Conservation (phyloP, 2,797 vertebrate genomes). For the Phataginus tricuspis region DNA sequence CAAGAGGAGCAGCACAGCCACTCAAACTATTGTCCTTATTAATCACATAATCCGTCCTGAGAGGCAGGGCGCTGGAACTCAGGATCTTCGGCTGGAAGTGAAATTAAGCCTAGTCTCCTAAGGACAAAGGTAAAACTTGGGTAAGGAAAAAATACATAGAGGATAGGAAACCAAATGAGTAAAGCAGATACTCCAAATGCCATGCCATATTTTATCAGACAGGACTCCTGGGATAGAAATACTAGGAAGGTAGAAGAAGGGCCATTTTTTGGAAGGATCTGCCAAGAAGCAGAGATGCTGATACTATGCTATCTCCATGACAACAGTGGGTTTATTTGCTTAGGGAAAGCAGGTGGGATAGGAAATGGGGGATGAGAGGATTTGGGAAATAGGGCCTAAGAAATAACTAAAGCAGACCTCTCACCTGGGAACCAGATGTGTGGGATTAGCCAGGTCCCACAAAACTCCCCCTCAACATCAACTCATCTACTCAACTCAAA, state of each 20-base stretch:
- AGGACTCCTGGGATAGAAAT: neutral
- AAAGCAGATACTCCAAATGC: neutral
- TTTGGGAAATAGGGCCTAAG: slow-evolving; percentile 51
- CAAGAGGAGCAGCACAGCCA: neutral
- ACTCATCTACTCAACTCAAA: neutral
- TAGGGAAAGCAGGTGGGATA: slow-evolving; percentile 67
- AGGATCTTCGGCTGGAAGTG: neutral
- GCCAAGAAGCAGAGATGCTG: slow-evolving; percentile 76
- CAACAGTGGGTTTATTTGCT: slow-evolving; percentile 82
- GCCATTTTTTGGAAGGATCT: slow-evolving; percentile 70
- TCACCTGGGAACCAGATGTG: slow-evolving; percentile 50
- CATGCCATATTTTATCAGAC: neutral
- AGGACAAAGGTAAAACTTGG: slow-evolving; percentile 6
- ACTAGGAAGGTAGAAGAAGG: neutral
- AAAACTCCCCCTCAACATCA: neutral
- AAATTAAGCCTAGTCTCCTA: neutral
- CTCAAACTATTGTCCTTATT: neutral
- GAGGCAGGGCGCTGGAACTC: neutral
- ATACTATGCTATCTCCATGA: slow-evolving; percentile 81
- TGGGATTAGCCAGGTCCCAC: slow-evolving; percentile 45
- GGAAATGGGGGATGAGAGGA: slow-evolving; percentile 57
- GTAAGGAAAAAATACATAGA: neutral
- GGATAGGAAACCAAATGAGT: neutral
- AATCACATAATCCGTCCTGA: neutral
- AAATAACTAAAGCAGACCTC: slow-evolving; percentile 48